phyloP scores from a whole-genome alignment of 2,113 vertebrate genomes.

The rabbit (Oryctolagus cuniculus) region DNA sequence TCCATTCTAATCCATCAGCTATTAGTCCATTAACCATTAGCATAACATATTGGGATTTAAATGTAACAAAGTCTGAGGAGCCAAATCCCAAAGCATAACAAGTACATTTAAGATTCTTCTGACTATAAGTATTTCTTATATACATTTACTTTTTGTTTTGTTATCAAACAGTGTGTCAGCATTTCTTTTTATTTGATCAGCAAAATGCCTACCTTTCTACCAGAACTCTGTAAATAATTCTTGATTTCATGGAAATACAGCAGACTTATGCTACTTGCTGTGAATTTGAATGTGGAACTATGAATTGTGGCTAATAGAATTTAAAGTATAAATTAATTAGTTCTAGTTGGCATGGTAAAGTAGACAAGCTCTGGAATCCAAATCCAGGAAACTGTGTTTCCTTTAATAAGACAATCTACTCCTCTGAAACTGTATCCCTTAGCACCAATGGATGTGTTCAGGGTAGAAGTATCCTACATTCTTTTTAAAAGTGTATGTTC shows the following conservation, averaged over 20 bases:
- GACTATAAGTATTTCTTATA: slow-evolving; percentile 20
- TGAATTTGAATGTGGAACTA: not conserved
- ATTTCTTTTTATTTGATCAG: slow-evolving; percentile 13
- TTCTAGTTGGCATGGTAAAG: not conserved
- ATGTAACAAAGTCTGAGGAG: too few relatives aligned
- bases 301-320: not conserved
- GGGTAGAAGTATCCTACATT: not conserved
- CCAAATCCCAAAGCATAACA: too few relatives aligned
- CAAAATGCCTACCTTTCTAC: not conserved
- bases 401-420: not conserved
- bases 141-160: not conserved
- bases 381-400: not conserved
- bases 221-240: slow-evolving; percentile 36
- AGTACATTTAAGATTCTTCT: slow-evolving; percentile 4
- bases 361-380: not conserved
- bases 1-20: too few relatives aligned
- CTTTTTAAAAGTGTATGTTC: not conserved
- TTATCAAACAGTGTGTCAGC: slow-evolving; percentile 38
- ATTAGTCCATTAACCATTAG: too few relatives aligned
- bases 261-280: not conserved
- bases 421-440: not conserved
- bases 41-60: too few relatives aligned
- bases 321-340: not conserved
- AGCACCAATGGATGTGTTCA: not conserved
- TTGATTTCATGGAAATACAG: not conserved